Base-by-base conservation (phyloP, 2,888 invertebrate genomes). In the Phortica magna region DNA sequence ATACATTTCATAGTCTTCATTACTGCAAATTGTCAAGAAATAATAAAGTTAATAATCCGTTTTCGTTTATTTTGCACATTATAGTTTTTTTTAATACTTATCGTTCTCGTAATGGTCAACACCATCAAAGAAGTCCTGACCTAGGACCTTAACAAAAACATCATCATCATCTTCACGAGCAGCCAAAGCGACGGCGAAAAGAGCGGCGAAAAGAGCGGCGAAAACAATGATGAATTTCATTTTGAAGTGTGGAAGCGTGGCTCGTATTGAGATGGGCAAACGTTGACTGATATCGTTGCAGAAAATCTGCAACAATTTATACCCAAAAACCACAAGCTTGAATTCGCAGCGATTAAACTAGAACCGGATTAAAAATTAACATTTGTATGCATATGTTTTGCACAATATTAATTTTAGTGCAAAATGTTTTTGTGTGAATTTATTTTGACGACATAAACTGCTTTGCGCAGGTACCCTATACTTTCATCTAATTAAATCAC, bases 41-140 rank as follows among this genome's bases (percentile, higher is more conserved):
- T 43, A 10, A 43, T 7, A 7, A 43, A 43, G 43, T 43, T 90
- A 43, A 43, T 43, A 12, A 48, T 12, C 5, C 1, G 9, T 3
- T 12, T 48, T 48, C 9, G 48, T 14, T 48, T 48, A 48, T 48
- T 9, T 5, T 48, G 10, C 31, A 31, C 3, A 31, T 31, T 31
- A 31, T 31, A 31, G 1, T n/a, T 2, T 31, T 31, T 31, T 31
- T 48, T 48, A 48, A 48, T 53, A 92, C 94, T 93, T 92, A 94
- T 94, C 90, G n/a, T n/a, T n/a, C n/a, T n/a, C n/a, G n/a, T n/a
- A n/a, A n/a, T n/a, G n/a, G n/a, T n/a, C n/a, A n/a, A n/a, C n/a
- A n/a, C n/a, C n/a, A n/a, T n/a, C n/a, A n/a, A n/a, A n/a, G n/a
- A n/a, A n/a, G n/a, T n/a, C n/a, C n/a, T n/a, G n/a, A n/a, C n/a